Conservation (phyloP, 2,888 invertebrate genomes). For the Baccha elongata region DNA sequence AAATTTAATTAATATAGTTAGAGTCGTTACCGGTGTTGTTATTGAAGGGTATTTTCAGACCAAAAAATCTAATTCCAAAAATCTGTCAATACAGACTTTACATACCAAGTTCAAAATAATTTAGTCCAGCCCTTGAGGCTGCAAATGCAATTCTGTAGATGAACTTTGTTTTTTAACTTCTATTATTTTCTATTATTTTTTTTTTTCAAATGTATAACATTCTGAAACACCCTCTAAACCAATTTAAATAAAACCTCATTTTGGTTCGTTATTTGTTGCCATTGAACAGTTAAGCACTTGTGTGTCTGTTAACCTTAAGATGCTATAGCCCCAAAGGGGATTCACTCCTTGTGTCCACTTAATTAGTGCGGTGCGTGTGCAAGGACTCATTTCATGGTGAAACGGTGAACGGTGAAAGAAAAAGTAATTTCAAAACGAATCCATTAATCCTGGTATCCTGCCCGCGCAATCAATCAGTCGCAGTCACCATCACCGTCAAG, state of each 20-base stretch:
- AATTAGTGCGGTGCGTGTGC: slow-evolving; percentile 65
- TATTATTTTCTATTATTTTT: too few species aligned
- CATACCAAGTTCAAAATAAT: too few species aligned
- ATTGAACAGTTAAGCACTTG: slow-evolving; percentile 13
- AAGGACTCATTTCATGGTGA: slow-evolving; percentile 47
- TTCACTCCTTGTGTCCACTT: slow-evolving; percentile 60
- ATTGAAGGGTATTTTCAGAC: too few species aligned
- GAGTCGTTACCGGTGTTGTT: too few species aligned
- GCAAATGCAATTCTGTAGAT: too few species aligned
- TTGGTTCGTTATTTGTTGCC: neutral
- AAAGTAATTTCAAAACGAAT: slow-evolving; percentile 68
- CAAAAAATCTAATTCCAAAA: too few species aligned
- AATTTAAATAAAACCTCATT: neutral
- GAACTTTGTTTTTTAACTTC: too few species aligned
- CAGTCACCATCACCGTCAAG: slow-evolving; percentile 53
- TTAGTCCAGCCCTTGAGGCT: too few species aligned
- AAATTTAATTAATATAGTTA: too few species aligned
- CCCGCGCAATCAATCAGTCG: slow-evolving; percentile 61
- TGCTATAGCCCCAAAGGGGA: slow-evolving; percentile 18
- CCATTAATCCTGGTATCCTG: slow-evolving; percentile 57
- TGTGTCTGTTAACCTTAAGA: slow-evolving; percentile 32
- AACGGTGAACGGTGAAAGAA: slow-evolving; percentile 28
- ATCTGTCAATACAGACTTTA: too few species aligned
- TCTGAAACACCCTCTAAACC: slow-evolving; percentile 4
- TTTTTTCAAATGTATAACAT: too few species aligned